Evolutionary conservation across 2,113 vertebrate genomes (phyloP).

Genomic region (Heloderma charlesbogerti): DNA sequence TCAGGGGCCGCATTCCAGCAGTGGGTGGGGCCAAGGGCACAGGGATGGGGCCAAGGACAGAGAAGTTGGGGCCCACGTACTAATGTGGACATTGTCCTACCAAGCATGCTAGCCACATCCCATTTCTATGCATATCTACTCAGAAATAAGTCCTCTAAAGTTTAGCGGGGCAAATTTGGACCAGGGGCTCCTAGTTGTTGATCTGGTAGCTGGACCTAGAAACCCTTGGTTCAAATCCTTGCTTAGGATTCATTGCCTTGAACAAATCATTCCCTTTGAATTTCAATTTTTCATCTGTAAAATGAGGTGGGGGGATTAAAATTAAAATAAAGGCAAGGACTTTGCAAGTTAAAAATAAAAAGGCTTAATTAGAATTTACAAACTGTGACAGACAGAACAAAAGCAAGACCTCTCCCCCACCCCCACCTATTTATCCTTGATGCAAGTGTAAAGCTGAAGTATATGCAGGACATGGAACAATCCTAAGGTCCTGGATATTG

Average conservation of each 20-base stretch:
- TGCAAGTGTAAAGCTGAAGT: not conserved
- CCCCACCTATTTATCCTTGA: not conserved
- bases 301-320: not conserved
- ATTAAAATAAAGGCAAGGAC: not conserved
- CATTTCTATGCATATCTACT: too few relatives aligned
- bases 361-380: not conserved
- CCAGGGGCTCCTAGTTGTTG: not conserved
- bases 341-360: not conserved
- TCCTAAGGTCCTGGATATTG: too few relatives aligned
- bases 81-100: too few relatives aligned
- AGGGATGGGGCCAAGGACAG: too few relatives aligned
- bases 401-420: not conserved
- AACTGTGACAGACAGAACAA: not conserved
- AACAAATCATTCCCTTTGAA: not conserved
- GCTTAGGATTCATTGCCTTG: too few relatives aligned
- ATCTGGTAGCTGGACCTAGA: not conserved
- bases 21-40: too few relatives aligned
- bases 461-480: not conserved
- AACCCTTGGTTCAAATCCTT: too few relatives aligned
- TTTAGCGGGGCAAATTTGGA: too few relatives aligned
- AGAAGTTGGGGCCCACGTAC: too few relatives aligned
- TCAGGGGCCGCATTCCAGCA: too few relatives aligned
- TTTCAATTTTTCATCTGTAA: not conserved
- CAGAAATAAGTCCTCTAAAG: too few relatives aligned
- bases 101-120: too few relatives aligned